phyloP scores from a whole-genome alignment of 2,888 invertebrate genomes.

The Xestoiulus laeticollis region DNA sequence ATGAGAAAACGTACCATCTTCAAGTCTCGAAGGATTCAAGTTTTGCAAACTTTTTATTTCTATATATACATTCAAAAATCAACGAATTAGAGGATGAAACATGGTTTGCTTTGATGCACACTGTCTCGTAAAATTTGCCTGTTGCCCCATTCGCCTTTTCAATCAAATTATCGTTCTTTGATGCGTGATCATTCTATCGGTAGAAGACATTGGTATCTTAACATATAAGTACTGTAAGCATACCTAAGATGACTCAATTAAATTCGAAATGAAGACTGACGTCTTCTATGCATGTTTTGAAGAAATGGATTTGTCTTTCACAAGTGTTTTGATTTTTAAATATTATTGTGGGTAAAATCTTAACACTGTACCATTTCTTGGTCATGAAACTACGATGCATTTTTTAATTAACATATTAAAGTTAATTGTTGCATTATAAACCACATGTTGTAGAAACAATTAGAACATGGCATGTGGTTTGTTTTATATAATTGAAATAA shows the following conservation, averaged over 20 bases:
- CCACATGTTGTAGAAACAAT: too few species aligned
- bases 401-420: too few species aligned
- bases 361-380: too few species aligned
- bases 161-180: background rate
- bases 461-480: too few species aligned
- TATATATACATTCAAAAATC: background rate
- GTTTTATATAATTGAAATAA: too few species aligned
- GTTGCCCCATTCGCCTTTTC: background rate
- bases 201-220: background rate
- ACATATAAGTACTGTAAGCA: background rate
- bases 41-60: constrained; percentile 20
- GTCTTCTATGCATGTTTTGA: too few species aligned
- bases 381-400: too few species aligned
- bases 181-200: background rate
- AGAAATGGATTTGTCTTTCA: too few species aligned
- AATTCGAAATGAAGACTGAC: background rate
- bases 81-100: background rate
- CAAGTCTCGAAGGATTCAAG: background rate
- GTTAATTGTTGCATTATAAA: too few species aligned
- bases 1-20: background rate
- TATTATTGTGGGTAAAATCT: too few species aligned
- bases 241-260: background rate
- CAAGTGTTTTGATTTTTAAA: too few species aligned
- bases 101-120: background rate
- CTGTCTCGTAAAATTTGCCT: constrained; percentile 3